Conservation (phyloP, 2,113 vertebrate species). For the Leptocoma aspasia region DNA sequence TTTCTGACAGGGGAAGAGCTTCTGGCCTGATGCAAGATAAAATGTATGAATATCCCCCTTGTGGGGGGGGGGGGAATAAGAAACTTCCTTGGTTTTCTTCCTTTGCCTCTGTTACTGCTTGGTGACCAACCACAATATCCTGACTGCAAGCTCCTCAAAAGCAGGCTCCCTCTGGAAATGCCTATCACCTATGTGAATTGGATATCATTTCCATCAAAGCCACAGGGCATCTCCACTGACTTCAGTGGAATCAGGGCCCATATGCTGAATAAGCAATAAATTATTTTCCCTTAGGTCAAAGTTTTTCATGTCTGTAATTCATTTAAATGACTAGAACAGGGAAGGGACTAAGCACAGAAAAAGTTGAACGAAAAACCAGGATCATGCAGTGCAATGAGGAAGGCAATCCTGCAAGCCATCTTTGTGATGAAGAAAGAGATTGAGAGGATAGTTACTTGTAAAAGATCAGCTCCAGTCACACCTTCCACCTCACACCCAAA, state of each 20-base stretch:
- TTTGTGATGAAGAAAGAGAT: neutral
- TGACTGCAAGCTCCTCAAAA: neutral
- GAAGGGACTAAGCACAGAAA: neutral
- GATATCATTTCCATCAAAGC: neutral
- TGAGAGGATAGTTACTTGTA: neutral
- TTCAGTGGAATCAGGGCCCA: neutral
- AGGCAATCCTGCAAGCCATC: neutral
- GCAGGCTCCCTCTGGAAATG: neutral
- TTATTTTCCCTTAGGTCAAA: neutral
- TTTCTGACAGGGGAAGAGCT: slow-evolving; percentile 85
- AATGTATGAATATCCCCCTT: slow-evolving; percentile 37
- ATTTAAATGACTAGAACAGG: neutral
- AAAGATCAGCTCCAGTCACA: neutral
- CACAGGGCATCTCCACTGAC: neutral
- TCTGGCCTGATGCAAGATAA: slow-evolving; percentile 77
- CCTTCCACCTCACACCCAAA: neutral
- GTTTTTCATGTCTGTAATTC: neutral
- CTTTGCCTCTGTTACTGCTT: neutral
- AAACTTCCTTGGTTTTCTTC: neutral
- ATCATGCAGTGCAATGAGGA: neutral
- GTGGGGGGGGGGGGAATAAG: neutral
- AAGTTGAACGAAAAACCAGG: neutral
- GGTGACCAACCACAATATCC: neutral
- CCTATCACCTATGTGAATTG: neutral
- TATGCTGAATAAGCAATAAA: neutral